phyloP scores from a whole-genome alignment of 2,797 vertebrate species.

The Acipenser transmontanus region DNA sequence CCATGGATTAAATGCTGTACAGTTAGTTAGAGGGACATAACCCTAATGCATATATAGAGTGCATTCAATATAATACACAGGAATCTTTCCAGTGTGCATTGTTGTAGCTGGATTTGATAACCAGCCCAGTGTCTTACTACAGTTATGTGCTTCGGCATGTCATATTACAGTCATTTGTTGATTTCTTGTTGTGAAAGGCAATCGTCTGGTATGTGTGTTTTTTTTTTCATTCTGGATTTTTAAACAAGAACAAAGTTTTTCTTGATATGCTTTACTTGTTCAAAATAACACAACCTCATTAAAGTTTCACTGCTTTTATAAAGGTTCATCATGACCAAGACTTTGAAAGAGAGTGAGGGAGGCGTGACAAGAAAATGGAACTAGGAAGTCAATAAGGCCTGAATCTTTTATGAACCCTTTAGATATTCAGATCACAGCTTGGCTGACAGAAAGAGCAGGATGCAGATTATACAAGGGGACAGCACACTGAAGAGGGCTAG shows the following conservation, averaged over 20 bases:
- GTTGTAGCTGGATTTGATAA: no score
- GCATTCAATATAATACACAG: no score
- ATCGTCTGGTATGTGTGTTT: no score
- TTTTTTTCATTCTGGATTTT: constrained; percentile 15
- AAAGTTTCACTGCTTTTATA: constrained; percentile 16
- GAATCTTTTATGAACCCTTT: constrained; percentile 86
- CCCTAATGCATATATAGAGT: no score
- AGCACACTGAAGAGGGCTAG: constrained; percentile 35
- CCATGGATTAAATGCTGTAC: no score
- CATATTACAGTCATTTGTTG: no score
- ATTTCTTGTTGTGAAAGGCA: no score
- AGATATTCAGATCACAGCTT: constrained; percentile 83
- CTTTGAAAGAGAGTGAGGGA: constrained; percentile 46
- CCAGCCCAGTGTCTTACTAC: no score
- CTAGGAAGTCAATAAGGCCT: constrained; percentile 75
- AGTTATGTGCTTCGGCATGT: no score
- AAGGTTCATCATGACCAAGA: constrained; percentile 40
- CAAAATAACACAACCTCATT: neutral
- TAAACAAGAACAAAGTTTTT: constrained; percentile 1
- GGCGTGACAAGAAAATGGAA: constrained; percentile 45
- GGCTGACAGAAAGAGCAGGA: constrained; percentile 61
- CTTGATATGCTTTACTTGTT: neutral
- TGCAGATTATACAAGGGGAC: constrained; percentile 62
- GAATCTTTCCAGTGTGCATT: no score
- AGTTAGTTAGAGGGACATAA: no score